Conservation (phyloP, 1,140 invertebrate species). For the Cotesia glomerata region DNA sequence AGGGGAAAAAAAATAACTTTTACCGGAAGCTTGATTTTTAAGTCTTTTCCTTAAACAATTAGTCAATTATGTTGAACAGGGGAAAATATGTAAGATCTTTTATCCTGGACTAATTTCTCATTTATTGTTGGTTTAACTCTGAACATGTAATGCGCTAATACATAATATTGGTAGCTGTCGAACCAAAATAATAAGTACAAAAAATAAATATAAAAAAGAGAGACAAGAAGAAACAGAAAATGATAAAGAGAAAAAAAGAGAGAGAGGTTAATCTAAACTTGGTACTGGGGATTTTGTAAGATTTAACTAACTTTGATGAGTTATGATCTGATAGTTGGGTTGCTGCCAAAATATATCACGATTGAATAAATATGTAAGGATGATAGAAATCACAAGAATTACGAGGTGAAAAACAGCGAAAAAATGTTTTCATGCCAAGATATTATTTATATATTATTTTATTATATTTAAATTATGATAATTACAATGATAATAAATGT, state of each 20-base stretch:
- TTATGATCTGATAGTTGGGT: neutral
- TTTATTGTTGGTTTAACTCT: no score
- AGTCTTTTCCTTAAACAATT: neutral
- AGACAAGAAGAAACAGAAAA: no score
- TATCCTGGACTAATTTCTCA: no score
- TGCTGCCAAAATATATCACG: neutral
- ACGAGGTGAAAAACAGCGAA: neutral
- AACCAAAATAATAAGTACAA: no score
- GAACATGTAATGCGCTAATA: no score
- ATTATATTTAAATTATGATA: neutral
- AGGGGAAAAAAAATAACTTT: neutral
- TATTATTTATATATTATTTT: neutral
- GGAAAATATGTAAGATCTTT: no score
- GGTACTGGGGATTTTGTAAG: neutral
- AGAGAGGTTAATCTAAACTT: neutral
- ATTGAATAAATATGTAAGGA: neutral
- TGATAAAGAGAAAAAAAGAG: no score
- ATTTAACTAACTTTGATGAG: conserved; percentile 1
- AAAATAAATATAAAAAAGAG: no score
- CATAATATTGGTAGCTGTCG: no score
- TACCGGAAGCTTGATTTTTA: neutral
- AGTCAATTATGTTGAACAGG: no score
- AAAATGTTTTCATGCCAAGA: neutral
- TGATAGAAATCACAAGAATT: neutral
- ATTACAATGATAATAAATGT: neutral